These are phyloP conservation scores for Rhodophaea formosa DNA, from an alignment of 2,888 invertebrate species.

Conservation along the genomic window DNA sequence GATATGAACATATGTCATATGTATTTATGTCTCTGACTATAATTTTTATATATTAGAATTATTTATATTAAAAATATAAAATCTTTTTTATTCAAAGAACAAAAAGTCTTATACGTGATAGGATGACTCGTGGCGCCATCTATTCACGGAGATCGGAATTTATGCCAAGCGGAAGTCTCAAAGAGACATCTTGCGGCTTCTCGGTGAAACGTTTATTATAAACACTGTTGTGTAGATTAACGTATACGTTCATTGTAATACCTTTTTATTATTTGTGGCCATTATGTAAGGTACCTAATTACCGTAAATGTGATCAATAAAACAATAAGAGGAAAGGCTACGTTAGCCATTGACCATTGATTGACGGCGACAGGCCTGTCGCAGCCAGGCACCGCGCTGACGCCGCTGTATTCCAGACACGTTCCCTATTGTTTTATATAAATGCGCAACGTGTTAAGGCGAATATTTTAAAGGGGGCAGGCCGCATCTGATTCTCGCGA, in stretches of 20 bases:
- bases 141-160: slow-evolving; percentile 17
- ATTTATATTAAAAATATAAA: no score
- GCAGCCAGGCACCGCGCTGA: slow-evolving; percentile 30
- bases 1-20: no score
- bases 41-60: no score
- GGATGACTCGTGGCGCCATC: slow-evolving; percentile 31
- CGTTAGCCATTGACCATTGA: slow-evolving; percentile 34
- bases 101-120: no score
- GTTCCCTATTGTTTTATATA: slow-evolving; percentile 67
- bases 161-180: slow-evolving; percentile 12
- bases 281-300: no score
- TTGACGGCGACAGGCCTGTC: slow-evolving; percentile 50
- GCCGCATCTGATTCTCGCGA: slow-evolving; percentile 38
- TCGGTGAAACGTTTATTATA: slow-evolving; percentile 13
- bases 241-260: no score
- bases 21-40: no score
- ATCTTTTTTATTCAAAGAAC: no score
- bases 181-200: slow-evolving; percentile 39
- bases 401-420: slow-evolving; percentile 51
- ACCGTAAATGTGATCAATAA: not conserved
- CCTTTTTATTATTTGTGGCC: no score
- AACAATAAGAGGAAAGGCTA: not conserved
- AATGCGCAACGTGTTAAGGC: slow-evolving; percentile 47
- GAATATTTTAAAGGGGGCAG: slow-evolving; percentile 39
- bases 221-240: not conserved